Evolutionary conservation across 2,797 vertebrate species (phyloP).

Genomic region (Alosa sapidissima): DNA sequence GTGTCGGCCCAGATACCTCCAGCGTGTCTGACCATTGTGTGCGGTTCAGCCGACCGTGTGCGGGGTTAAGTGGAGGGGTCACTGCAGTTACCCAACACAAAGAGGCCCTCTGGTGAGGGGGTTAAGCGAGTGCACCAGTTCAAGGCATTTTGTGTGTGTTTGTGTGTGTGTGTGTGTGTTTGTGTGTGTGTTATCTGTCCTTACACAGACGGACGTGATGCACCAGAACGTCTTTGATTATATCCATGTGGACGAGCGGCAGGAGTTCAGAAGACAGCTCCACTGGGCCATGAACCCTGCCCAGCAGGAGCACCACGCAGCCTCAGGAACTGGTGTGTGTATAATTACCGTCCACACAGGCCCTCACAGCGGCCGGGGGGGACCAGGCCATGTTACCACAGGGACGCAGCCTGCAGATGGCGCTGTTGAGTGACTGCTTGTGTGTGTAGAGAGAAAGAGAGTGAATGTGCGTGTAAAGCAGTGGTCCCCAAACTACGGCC

Average conservation of each 20-base stretch:
- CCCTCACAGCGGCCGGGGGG: background rate
- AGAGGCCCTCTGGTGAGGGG: slow-evolving; percentile 24
- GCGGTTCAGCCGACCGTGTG: slow-evolving; percentile 26
- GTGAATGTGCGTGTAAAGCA: background rate
- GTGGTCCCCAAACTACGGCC: too few relatives aligned
- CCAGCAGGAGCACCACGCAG: slow-evolving; percentile 60
- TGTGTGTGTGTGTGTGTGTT: slow-evolving; percentile 6
- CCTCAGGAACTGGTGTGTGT: slow-evolving; percentile 62
- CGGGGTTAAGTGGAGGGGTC: slow-evolving; percentile 43
- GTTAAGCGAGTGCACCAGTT: slow-evolving; percentile 27
- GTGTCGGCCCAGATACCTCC: slow-evolving; percentile 37
- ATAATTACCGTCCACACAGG: background rate
- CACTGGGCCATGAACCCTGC: slow-evolving; percentile 86
- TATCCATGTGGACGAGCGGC: slow-evolving; percentile 85
- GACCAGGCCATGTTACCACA: background rate
- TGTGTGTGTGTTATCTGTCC: slow-evolving; percentile 17
- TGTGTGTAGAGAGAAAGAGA: background rate
- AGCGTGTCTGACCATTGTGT: slow-evolving; percentile 25
- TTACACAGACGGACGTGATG: slow-evolving; percentile 83
- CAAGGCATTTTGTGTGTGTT: slow-evolving; percentile 29
- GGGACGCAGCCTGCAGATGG: background rate
- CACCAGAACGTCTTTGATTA: slow-evolving; percentile 87
- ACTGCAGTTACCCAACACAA: slow-evolving; percentile 36
- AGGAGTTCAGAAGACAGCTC: slow-evolving; percentile 82
- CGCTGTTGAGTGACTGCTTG: slow-evolving; percentile 26